Conservation (phyloP, 1,140 invertebrate species). For the Neodiprion pinetum region DNA sequence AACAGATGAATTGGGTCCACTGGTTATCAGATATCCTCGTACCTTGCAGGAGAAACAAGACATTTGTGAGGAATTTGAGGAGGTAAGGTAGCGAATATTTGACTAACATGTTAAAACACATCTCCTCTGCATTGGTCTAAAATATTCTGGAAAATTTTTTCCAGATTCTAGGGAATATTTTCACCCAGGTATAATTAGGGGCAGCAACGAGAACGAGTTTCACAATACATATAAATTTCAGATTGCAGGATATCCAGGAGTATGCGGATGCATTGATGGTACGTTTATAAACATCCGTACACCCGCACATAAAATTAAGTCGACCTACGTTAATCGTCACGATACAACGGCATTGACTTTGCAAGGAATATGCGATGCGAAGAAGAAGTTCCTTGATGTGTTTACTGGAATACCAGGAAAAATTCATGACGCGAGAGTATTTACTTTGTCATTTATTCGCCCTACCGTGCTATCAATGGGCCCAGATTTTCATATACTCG, state of each 20-base stretch:
- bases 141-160: no score
- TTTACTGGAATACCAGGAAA: no score
- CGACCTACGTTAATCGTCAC: constrained; percentile 42
- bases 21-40: constrained; percentile 22
- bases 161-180: no score
- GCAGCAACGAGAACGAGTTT: not conserved
- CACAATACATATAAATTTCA: constrained; percentile 19
- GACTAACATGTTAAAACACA: not conserved
- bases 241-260: constrained; percentile 25
- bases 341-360: constrained; percentile 38
- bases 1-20: constrained; percentile 17
- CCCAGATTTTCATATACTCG: no score
- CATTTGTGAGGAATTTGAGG: constrained; percentile 26
- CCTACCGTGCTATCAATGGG: no score
- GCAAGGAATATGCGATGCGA: no score
- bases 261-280: constrained; percentile 33
- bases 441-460: no score
- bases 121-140: not conserved
- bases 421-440: no score
- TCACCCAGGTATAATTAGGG: not conserved
- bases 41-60: constrained; percentile 19
- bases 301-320: constrained; percentile 33
- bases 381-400: no score
- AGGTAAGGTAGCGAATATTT: not conserved
- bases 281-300: constrained; percentile 33